Base-by-base conservation (phyloP, 53 echinoderm and acorn worm genomes). In the Hippasteria phrygiana region DNA sequence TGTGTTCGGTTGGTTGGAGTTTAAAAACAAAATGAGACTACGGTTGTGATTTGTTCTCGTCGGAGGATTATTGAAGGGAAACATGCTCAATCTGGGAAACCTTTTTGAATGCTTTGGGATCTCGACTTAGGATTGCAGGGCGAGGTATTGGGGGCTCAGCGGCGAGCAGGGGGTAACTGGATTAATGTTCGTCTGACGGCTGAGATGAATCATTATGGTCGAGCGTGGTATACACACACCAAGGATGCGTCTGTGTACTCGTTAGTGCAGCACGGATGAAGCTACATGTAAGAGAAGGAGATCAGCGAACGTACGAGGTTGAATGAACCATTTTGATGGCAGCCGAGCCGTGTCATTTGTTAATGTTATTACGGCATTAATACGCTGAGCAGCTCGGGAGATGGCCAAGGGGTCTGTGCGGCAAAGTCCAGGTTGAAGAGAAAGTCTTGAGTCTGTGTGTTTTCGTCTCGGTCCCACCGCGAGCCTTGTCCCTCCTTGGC, bases 321-420 rank as follows among this genome's bases (percentile, higher is more conserved):
- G 66, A 65, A n/a, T 24, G 82, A 65, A 82, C 82, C 65, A 66
- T 82, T 82, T 66, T 27, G 64, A 62, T 32, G 82, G 13, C 65
- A 16, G 64, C 33, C 14, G 63, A 65, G 2, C 65, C 43, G 65
- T 43, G 31, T 43, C 43, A 82, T 82, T n/a, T 66, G 82, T 26
- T 82, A 66, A 82, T 82, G 82, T 20, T 82, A 66, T 66, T 82
- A 82, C 29, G 45, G 64, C 63, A 43, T 82, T 63, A 65, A 63
- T 35, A 79, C 62, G 35, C 36, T 20, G 13, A 62, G 40, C n/a
- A 56, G 17, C 17, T 38, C 22, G 51, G 18, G 32, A 36, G 69
- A 59, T 18, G 20, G 20, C 24, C 8, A 3, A 4, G 9, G 34
- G 11, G 6, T 16, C 12, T 2, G 1, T 18, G 2, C 1, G 36